Evolutionary conservation across 1,140 invertebrate species (phyloP), one percentile per base, ranked within the genome.

Genomic region (Nebria ingens): DNA sequence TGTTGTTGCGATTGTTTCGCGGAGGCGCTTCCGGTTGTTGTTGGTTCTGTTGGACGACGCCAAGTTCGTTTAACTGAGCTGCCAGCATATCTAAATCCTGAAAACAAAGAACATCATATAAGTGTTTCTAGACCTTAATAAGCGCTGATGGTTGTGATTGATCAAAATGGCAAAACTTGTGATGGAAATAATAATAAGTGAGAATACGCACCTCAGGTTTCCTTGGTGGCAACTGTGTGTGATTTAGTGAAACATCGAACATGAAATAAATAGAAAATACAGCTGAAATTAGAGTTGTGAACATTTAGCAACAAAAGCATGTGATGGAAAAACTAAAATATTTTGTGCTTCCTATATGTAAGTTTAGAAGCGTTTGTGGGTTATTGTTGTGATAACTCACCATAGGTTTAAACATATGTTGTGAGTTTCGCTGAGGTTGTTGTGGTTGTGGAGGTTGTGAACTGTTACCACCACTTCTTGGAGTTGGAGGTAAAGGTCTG

Each of bases 1-100:
- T 72, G 68, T 45, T 45, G 15, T 67, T 72, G 59, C 75, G 68
- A 68, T 75, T 76, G 59, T 74, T 77, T 45, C 76, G 65, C 34
- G 76, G 76, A 19, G 76, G 76, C 42, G 76, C 76, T 64, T 82
- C 81, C 19, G 78, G 79, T 56, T 81, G 75, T 2, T 76, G 67
- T n/a, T n/a, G n/a, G 13, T 61, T 56, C 65, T 76, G 74, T 60
- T 74, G 76, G 55, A 79, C 78, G 57, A 89, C 84, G 64, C 88
- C 90, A 68, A 96, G 77, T 74, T 95, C 90, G 76, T 90, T 93
- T 65, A 96, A 79, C 74, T 96, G 92, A 68, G 90, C 91, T 59
- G 92, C 92, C 67, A 96, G 75, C 70, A 87, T 85, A 74, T 96
- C 92, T 75, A 96, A 81, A 74, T 95, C 91, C 91, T 93, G 76